Percentiles rank a stretch among this genome's conserved stretches.
Evolutionary conservation across 2,797 vertebrate genomes (phyloP).

Genomic region (Parauchenoglanis ngamensis): DNA sequence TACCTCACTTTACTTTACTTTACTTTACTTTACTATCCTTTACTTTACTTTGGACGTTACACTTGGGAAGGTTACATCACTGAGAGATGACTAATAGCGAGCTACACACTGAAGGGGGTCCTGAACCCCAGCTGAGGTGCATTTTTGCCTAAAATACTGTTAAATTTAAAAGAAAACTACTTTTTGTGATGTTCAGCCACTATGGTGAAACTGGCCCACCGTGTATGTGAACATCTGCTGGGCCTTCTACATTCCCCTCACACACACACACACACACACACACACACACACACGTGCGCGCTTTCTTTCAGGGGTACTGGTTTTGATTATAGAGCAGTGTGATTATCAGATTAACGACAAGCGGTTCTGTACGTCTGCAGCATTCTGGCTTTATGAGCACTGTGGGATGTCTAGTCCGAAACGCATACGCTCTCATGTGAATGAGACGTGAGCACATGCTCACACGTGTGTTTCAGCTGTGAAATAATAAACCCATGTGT

Average conservation of each 20-base stretch:
- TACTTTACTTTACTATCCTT: no score
- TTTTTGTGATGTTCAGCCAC: background rate
- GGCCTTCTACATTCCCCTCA: background rate
- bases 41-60: background rate
- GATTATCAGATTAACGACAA: constrained; percentile 24
- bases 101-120: background rate
- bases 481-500: constrained; percentile 7
- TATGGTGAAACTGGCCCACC: background rate
- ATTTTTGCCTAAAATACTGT: background rate
- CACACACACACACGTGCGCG: constrained; percentile 2
- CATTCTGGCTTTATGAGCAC: constrained; percentile 13
- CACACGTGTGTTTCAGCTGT: constrained; percentile 23
- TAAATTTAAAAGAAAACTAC: background rate
- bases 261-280: background rate
- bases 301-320: background rate
- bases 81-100: background rate
- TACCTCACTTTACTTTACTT: no score
- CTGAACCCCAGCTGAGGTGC: background rate
- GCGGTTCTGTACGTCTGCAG: background rate
- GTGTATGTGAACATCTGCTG: constrained; percentile 5
- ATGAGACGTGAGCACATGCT: background rate
- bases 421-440: background rate
- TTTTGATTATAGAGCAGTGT: constrained; percentile 21
- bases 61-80: background rate
- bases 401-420: constrained; percentile 1